These are phyloP conservation scores for Eupithecia inturbata DNA, from an alignment of 2,888 invertebrate species.

Conservation along the genomic window DNA sequence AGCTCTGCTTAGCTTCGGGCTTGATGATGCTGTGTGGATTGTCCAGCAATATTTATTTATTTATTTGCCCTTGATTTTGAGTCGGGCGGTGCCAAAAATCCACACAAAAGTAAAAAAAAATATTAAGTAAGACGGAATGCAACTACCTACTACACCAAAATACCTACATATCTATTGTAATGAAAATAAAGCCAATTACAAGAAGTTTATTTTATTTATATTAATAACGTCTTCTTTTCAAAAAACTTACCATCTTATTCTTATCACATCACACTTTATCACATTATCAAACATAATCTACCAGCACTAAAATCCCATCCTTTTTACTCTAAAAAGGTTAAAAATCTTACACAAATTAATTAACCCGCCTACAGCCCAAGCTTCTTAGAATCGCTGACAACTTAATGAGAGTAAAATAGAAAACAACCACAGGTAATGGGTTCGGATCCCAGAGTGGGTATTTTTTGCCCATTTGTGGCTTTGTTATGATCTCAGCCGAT, in stretches of 20 bases:
- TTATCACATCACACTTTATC: neutral
- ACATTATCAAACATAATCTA: neutral
- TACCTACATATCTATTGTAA: too few relatives aligned
- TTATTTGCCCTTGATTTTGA: too few relatives aligned
- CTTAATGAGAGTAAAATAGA: slow-evolving; percentile 25
- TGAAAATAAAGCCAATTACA: neutral
- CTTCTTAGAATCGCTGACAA: slow-evolving; percentile 32
- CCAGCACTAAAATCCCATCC: neutral
- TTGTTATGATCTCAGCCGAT: slow-evolving; percentile 24
- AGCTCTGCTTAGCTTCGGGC: too few relatives aligned
- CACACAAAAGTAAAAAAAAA: too few relatives aligned
- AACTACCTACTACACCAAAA: too few relatives aligned
- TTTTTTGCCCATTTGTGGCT: slow-evolving; percentile 24
- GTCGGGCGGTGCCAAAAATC: too few relatives aligned
- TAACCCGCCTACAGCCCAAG: slow-evolving; percentile 13
- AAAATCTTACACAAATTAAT: slow-evolving; percentile 14
- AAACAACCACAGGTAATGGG: slow-evolving; percentile 31
- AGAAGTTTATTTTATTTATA: neutral
- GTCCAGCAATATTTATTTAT: too few relatives aligned
- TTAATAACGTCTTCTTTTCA: neutral
- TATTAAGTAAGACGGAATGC: too few relatives aligned
- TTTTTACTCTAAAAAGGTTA: neutral
- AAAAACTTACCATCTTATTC: neutral
- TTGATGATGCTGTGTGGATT: too few relatives aligned
- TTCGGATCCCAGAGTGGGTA: slow-evolving; percentile 19